A percentile compares a stretch with the other conserved stretches of the same genome.
These are phyloP conservation scores for Ametastegia equiseti DNA, from an alignment of 2,888 invertebrate species.

Conservation along the genomic window DNA sequence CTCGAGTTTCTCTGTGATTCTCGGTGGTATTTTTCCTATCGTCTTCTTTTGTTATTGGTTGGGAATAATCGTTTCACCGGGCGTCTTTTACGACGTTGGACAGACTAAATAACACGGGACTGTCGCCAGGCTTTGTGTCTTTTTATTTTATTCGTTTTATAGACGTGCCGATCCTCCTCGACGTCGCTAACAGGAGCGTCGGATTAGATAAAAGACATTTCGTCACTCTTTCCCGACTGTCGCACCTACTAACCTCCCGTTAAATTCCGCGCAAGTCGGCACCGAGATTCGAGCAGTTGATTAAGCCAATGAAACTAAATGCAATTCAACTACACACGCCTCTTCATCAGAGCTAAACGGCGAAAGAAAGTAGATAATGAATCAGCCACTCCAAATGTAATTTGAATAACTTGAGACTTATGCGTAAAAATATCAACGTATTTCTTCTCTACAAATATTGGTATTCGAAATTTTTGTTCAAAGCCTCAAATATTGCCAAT, in stretches of 20 bases:
- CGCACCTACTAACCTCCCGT: slow-evolving; percentile 32
- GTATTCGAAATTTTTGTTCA: background rate
- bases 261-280: slow-evolving; percentile 37
- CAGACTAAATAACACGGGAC: slow-evolving; percentile 39
- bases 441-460: background rate
- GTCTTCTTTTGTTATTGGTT: slow-evolving; percentile 21
- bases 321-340: background rate
- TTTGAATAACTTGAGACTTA: too few relatives aligned
- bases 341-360: background rate
- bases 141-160: slow-evolving; percentile 25
- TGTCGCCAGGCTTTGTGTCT: slow-evolving; percentile 32
- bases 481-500: too few relatives aligned
- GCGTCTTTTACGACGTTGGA: slow-evolving; percentile 29
- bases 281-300: background rate
- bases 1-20: background rate
- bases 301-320: slow-evolving; percentile 11
- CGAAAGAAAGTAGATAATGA: background rate
- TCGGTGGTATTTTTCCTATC: slow-evolving; percentile 17
- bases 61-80: slow-evolving; percentile 32
- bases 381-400: too few relatives aligned
- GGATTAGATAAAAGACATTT: slow-evolving; percentile 45
- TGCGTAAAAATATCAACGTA: too few relatives aligned
- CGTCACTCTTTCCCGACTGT: slow-evolving; percentile 42
- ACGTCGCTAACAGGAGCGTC: slow-evolving; percentile 16
- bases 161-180: slow-evolving; percentile 35